Conservation (phyloP, 2,113 vertebrate species). For the Gracilinanus agilis region DNA sequence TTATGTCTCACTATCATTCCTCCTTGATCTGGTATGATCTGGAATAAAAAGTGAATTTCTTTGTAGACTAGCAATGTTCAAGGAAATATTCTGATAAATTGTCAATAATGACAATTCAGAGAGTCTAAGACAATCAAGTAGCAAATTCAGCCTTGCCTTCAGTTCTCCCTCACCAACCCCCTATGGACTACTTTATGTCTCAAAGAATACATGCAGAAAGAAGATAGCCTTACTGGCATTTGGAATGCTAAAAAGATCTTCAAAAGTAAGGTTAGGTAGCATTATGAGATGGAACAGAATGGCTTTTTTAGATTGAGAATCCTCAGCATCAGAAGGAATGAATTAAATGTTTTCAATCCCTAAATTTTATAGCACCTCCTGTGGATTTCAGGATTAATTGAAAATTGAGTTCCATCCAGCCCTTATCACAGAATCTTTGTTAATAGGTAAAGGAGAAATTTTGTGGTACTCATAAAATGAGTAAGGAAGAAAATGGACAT, state of each 20-base stretch:
- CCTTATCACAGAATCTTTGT: too few relatives aligned
- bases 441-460: too few relatives aligned
- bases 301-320: not conserved
- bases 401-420: too few relatives aligned
- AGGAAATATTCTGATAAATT: slow-evolving; percentile 43
- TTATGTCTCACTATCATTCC: slow-evolving; percentile 28
- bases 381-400: too few relatives aligned
- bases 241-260: not conserved
- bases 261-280: not conserved
- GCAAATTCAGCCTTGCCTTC: not conserved
- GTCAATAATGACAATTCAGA: slow-evolving; percentile 11
- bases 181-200: slow-evolving; percentile 27
- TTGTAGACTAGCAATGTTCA: slow-evolving; percentile 41
- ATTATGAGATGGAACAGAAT: not conserved
- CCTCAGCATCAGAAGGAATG: not conserved
- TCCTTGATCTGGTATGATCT: not conserved
- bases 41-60: slow-evolving; percentile 16
- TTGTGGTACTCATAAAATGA: too few relatives aligned
- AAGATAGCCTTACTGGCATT: not conserved
- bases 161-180: not conserved
- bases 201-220: slow-evolving; percentile 32
- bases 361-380: too few relatives aligned
- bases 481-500: too few relatives aligned
- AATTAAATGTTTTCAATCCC: too few relatives aligned
- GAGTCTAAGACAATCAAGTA: not conserved